Conservation (phyloP, 30 jellyfish, hydroid and myxozoan genomes). For the Turritopsis rubra region DNA sequence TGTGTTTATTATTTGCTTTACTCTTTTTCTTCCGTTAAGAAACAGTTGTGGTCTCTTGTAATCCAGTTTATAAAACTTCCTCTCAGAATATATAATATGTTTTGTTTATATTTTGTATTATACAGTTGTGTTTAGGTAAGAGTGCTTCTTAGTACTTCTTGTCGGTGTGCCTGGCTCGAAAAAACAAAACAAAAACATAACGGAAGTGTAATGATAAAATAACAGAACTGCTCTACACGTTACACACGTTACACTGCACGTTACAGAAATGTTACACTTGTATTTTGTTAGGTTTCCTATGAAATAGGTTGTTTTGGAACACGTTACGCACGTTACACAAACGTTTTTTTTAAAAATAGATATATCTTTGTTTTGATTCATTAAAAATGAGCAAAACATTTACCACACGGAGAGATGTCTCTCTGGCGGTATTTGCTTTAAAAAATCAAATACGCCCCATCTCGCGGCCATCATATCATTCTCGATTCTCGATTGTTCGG, state of each 20-base stretch:
- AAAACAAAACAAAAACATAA: not conserved
- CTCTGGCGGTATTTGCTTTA: not conserved
- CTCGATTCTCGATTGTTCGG: too few relatives aligned
- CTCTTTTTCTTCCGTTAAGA: not conserved
- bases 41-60: slow-evolving; percentile 14
- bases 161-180: slow-evolving; percentile 17
- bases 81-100: not conserved
- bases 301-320: not conserved
- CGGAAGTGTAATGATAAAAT: not conserved
- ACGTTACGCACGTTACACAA: not conserved
- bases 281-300: not conserved
- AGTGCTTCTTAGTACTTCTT: slow-evolving; percentile 11
- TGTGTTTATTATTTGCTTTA: not conserved
- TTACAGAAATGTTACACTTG: not conserved
- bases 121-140: not conserved
- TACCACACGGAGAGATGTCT: not conserved
- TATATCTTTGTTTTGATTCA: not conserved
- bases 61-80: not conserved
- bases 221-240: not conserved
- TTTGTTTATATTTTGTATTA: slow-evolving; percentile 9
- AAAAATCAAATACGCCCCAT: not conserved
- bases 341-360: not conserved
- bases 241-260: not conserved
- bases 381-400: not conserved
- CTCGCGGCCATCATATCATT: not conserved